phyloP scores from a whole-genome alignment of 2,797 vertebrate genomes.

The Buceros bicornis region DNA sequence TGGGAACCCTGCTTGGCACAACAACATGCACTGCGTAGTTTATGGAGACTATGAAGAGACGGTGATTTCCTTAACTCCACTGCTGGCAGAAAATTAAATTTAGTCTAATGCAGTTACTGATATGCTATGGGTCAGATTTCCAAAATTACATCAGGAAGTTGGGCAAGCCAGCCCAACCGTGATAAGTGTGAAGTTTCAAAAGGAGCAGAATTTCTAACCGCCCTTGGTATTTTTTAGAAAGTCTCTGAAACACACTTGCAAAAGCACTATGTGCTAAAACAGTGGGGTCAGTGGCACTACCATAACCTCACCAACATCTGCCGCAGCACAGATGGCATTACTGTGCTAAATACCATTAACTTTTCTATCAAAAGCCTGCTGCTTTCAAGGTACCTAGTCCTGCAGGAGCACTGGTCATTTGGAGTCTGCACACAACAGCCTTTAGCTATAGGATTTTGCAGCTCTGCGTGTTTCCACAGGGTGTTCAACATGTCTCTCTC shows the following conservation, averaged over 20 bases:
- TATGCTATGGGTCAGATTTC: accelerated
- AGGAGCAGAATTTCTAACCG: background rate
- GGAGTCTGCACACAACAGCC: background rate
- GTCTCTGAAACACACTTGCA: background rate
- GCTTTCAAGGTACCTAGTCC: background rate
- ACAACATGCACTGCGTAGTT: background rate
- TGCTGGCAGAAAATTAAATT: background rate
- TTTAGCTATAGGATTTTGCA: background rate
- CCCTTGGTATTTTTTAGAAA: background rate
- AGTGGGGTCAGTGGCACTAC: background rate
- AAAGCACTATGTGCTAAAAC: background rate
- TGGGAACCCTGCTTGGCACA: background rate
- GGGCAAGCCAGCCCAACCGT: no score
- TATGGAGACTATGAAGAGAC: background rate
- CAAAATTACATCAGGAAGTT: background rate
- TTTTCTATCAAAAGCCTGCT: background rate
- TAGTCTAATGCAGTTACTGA: background rate
- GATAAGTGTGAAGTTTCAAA: background rate
- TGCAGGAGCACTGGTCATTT: background rate
- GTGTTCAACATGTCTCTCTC: background rate
- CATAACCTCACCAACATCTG: background rate
- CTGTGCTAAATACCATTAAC: background rate
- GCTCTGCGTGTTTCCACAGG: background rate
- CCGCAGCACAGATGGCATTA: background rate
- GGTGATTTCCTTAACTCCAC: background rate